A percentile compares a stretch with the other conserved stretches of the same genome.
These are phyloP conservation scores for Eumaeus atala DNA, from an alignment of 1,140 invertebrate genomes.

Conservation along the genomic window DNA sequence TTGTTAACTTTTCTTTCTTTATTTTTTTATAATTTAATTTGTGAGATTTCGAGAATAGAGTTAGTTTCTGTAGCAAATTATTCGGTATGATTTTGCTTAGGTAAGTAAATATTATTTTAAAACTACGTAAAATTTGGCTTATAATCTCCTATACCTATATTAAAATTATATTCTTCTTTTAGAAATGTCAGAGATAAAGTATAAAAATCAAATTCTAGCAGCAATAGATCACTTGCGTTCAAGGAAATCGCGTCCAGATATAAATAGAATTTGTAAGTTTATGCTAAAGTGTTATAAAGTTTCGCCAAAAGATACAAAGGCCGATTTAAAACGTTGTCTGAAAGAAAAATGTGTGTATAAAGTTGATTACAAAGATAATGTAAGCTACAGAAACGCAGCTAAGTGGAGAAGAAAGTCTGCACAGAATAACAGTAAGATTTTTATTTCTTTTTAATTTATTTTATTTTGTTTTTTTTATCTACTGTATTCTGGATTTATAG, in stretches of 20 bases:
- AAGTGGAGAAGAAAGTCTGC: slow-evolving; percentile 77
- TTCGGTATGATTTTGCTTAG: slow-evolving; percentile 63
- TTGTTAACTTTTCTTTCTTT: too few relatives aligned
- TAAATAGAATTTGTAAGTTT: slow-evolving; percentile 87
- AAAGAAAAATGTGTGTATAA: slow-evolving; percentile 85
- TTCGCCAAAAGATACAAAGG: slow-evolving; percentile 81
- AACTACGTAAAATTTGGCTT: slow-evolving; percentile 1
- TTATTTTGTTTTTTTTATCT: slow-evolving; percentile 17
- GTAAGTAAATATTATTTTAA: slow-evolving; percentile 26
- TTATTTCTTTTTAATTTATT: neutral
- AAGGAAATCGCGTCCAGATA: slow-evolving; percentile 88
- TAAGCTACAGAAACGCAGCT: slow-evolving; percentile 88
- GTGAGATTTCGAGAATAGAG: neutral
- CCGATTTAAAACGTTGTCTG: slow-evolving; percentile 83
- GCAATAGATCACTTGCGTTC: slow-evolving; percentile 88
- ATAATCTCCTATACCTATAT: slow-evolving; percentile 5
- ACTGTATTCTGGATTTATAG: slow-evolving; percentile 31
- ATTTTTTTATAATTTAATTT: too few relatives aligned
- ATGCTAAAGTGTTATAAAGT: slow-evolving; percentile 83
- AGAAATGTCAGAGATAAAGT: slow-evolving; percentile 76
- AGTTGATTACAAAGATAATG: slow-evolving; percentile 90
- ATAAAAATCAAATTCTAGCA: slow-evolving; percentile 85
- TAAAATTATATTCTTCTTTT: slow-evolving; percentile 27
- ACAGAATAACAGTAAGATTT: slow-evolving; percentile 52
- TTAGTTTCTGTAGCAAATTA: slow-evolving; percentile 19